Base-by-base conservation (phyloP, 2,113 vertebrate genomes). In the Gasterosteus aculeatus region DNA sequence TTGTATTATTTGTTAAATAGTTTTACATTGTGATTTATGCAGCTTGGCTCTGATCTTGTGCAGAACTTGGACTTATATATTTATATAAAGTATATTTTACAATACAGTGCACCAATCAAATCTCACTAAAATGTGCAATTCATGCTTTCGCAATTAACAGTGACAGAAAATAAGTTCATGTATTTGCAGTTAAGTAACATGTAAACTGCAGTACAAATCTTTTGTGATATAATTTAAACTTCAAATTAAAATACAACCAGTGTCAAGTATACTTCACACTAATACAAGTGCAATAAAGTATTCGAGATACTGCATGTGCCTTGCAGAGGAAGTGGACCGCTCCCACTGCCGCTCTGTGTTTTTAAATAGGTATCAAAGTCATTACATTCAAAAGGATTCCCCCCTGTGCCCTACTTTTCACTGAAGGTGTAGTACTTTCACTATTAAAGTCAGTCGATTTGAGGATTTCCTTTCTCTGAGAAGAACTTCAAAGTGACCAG, bases 291-390 rank as follows among this genome's bases (percentile, higher is more conserved):
- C 41, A 59, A 26, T 64, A 18, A 26, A 31, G 47, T 44, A 31
- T 63, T 10, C 63, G 63, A 79, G 75, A 49, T 79, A 72, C 41
- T 44, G 3, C n/a, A 35, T 54, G 31, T 53, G 9, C 41, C 69
- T 29, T 65, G 35, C 38, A 26, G 22, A 47, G 39, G 41, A 47
- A 46, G 47, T 46, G 11, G 14, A 61, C 31, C 31, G 3, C 42
- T 22, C 49, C 9, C 19, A 9, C 7, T 19, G 38, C n/a, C 16
- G 47, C 46, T 49, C 3, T 49, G 62, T 41, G 7, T 68, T 15
- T 59, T 14, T 26, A 39, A 12, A 19, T 18, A 26, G 5, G 11
- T 19, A 18, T 42, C 14, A 33, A 0, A 19, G 7, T 33, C 10
- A 14, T n/a, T 4, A 53, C 19, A 22, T 26, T 26, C 14, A 3